These are phyloP conservation scores for Siphonodentalium dalli DNA, from an alignment of 2,888 invertebrate genomes.

Conservation along the genomic window DNA sequence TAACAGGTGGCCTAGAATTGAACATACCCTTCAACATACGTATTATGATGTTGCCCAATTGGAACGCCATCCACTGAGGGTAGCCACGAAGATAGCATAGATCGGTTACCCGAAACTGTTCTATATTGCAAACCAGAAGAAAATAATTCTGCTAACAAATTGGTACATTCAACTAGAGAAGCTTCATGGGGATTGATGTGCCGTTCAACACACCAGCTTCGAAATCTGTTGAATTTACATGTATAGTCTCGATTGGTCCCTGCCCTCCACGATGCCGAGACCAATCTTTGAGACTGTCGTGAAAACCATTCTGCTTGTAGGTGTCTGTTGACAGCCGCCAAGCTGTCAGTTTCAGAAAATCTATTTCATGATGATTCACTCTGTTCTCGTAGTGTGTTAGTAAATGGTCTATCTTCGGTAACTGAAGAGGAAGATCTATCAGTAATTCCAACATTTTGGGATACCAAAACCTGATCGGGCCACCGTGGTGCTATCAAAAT, in stretches of 20 bases:
- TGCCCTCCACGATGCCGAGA: conserved; percentile 10
- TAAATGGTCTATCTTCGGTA: conserved; percentile 11
- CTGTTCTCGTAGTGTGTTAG: conserved; percentile 9
- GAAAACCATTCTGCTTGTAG: conserved; percentile 16
- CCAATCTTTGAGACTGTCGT: conserved; percentile 8
- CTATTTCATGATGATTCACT: background rate
- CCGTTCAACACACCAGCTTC: conserved; percentile 2
- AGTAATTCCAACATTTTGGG: conserved; percentile 8
- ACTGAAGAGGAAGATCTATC: conserved; percentile 15
- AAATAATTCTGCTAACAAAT: conserved; percentile 6
- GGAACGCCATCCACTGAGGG: background rate
- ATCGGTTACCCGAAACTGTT: conserved; percentile 9
- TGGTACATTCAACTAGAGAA: conserved; percentile 11
- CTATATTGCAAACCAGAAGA: conserved; percentile 10
- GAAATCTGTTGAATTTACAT: conserved; percentile 8
- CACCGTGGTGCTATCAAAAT: conserved; percentile 20
- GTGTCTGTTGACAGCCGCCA: background rate
- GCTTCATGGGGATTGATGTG: conserved; percentile 2
- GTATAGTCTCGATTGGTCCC: conserved; percentile 8
- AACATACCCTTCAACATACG: background rate
- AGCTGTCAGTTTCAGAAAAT: background rate
- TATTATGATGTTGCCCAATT: conserved; percentile 4
- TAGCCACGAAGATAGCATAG: too few species aligned
- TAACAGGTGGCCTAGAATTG: background rate
- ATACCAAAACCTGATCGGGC: conserved; percentile 17